Conservation (phyloP, 2,113 vertebrate species). For the Barbus barbus region DNA sequence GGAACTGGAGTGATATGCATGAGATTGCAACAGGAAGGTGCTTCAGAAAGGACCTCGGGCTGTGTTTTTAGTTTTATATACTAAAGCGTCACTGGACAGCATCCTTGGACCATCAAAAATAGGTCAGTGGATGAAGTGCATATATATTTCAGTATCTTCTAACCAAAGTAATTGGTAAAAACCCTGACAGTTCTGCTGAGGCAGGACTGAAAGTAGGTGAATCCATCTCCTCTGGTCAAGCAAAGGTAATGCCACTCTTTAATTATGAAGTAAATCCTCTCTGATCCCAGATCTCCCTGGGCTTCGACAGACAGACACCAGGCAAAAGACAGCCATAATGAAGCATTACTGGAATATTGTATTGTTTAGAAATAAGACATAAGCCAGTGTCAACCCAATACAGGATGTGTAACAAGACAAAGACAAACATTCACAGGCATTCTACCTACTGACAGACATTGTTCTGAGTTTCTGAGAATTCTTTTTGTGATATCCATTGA, state of each 20-base stretch:
- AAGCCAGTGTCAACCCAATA: conserved; percentile 31
- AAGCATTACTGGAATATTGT: conserved; percentile 35
- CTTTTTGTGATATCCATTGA: background rate
- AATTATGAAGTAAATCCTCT: too few species aligned
- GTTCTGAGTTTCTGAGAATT: background rate
- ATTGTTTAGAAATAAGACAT: conserved; percentile 33
- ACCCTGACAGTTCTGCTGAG: conserved; percentile 58
- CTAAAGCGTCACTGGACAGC: background rate
- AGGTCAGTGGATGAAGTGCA: background rate
- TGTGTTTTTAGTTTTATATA: background rate
- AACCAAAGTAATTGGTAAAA: background rate
- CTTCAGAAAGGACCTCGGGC: background rate
- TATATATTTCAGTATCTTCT: background rate
- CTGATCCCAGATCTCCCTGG: too few species aligned
- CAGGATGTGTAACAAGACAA: conserved; percentile 30
- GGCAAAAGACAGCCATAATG: background rate
- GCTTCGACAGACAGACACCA: too few species aligned
- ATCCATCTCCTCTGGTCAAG: conserved; percentile 49
- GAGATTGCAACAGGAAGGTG: background rate
- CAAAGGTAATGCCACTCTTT: background rate
- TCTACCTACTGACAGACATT: conserved; percentile 11
- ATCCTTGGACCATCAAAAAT: background rate
- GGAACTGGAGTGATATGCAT: background rate
- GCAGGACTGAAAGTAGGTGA: conserved; percentile 63
- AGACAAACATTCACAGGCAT: conserved; percentile 2